Evolutionary conservation across 2,113 vertebrate genomes (phyloP).

Genomic region (Gobiocypris rarus): DNA sequence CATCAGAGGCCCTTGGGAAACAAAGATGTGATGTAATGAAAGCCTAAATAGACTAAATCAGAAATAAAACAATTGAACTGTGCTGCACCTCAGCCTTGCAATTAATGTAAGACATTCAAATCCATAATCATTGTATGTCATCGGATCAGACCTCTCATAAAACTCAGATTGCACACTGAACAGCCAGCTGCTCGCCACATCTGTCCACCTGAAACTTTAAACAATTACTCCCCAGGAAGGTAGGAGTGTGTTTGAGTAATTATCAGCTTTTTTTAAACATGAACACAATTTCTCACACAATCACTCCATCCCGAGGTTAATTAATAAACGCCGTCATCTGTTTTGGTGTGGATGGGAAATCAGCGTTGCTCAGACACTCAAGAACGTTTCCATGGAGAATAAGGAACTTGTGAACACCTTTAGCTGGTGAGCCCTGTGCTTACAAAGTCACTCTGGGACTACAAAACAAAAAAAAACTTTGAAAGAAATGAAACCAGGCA

Average conservation of each 20-base stretch:
- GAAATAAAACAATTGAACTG: background rate
- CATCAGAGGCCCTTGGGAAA: background rate
- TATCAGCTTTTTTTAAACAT: conserved; percentile 5
- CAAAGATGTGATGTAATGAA: background rate
- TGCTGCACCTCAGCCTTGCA: background rate
- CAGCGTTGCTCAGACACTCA: background rate
- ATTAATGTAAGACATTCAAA: conserved; percentile 13
- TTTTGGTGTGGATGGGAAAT: conserved; percentile 19
- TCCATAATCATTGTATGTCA: conserved; percentile 25
- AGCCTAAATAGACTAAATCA: background rate
- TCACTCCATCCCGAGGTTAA: conserved; percentile 13
- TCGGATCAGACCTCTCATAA: background rate
- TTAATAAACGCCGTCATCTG: conserved; percentile 19
- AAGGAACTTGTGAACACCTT: background rate
- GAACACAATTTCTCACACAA: conserved; percentile 14
- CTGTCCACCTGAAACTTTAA: background rate
- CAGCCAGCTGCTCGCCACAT: conserved; percentile 31
- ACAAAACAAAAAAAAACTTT: background rate
- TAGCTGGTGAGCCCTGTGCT: background rate
- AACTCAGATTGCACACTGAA: background rate
- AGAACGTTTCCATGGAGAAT: conserved; percentile 23
- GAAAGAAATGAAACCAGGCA: background rate
- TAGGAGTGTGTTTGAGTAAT: background rate
- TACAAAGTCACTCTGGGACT: background rate
- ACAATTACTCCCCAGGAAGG: background rate